These are phyloP conservation scores for Perccottus glenii DNA, from an alignment of 2,113 vertebrate species.

Conservation along the genomic window DNA sequence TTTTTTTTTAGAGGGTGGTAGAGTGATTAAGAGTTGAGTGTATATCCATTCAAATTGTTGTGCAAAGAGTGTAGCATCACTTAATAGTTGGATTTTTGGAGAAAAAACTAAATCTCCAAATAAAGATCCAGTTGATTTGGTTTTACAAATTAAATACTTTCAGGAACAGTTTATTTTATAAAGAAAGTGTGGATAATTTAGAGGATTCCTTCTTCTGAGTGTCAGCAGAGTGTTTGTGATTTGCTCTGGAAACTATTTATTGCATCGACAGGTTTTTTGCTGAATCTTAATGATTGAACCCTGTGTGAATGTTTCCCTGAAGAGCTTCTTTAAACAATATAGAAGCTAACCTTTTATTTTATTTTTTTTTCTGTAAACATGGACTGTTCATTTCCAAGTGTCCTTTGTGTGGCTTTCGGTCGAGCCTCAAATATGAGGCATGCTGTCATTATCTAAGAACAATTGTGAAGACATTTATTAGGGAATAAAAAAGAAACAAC, in stretches of 20 bases:
- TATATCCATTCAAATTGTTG: conserved; percentile 6
- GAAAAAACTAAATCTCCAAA: conserved; percentile 12
- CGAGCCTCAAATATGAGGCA: conserved; percentile 30
- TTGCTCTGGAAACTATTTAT: conserved; percentile 62
- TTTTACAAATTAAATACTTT: conserved; percentile 63
- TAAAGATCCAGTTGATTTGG: conserved; percentile 51
- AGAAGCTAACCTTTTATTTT: conserved; percentile 20
- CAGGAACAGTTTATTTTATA: conserved; percentile 24
- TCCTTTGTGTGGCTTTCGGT: conserved; percentile 70
- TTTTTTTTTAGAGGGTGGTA: conserved; percentile 21
- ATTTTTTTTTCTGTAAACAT: conserved; percentile 36
- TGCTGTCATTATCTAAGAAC: conserved; percentile 57
- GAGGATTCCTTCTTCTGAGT: conserved; percentile 19
- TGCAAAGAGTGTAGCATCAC: neutral
- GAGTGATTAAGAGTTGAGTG: conserved; percentile 12
- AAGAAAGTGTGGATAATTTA: conserved; percentile 4
- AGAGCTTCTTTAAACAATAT: conserved; percentile 8
- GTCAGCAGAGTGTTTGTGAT: conserved; percentile 4
- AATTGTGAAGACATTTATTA: conserved; percentile 68
- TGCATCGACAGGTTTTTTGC: conserved; percentile 33
- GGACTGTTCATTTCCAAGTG: conserved; percentile 64
- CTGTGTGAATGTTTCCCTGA: conserved; percentile 17
- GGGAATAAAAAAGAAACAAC: conserved; percentile 71
- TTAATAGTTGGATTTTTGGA: neutral
- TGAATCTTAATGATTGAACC: conserved; percentile 16